phyloP scores from a whole-genome alignment of 2,113 vertebrate genomes.

The Gallinago undulata region DNA sequence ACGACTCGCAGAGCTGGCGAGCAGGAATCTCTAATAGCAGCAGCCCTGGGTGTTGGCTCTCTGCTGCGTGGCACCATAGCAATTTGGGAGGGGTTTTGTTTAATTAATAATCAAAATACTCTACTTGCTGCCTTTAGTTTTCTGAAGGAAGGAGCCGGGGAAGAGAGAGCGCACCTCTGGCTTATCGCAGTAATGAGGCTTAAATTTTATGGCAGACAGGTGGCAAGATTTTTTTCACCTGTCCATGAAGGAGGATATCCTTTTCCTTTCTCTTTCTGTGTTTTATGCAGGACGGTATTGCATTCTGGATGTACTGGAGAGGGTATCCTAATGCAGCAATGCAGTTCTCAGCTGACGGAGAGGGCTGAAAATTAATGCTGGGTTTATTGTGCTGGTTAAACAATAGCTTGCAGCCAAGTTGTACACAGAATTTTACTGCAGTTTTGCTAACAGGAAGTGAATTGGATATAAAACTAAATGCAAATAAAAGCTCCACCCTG shows the following conservation, averaged over 20 bases:
- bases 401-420: neutral
- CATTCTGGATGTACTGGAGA: neutral
- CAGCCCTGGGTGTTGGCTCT: conserved; percentile 40
- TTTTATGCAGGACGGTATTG: neutral
- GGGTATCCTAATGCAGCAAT: neutral
- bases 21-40: neutral
- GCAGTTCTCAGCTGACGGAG: neutral
- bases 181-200: neutral
- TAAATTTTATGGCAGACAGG: neutral
- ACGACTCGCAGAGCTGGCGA: neutral
- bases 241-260: neutral
- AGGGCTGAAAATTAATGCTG: neutral
- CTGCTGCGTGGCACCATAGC: neutral
- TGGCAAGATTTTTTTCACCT: neutral
- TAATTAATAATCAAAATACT: conserved; percentile 2
- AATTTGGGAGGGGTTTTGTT: conserved; percentile 63
- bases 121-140: neutral
- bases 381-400: neutral
- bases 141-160: neutral
- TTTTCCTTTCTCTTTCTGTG: neutral
- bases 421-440: neutral
- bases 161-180: neutral
- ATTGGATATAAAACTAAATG: neutral
- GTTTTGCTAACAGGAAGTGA: neutral
- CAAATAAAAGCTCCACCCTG: neutral